These are phyloP conservation scores for Apomyelois bistriatella DNA, from an alignment of 2,888 invertebrate species.

Conservation along the genomic window DNA sequence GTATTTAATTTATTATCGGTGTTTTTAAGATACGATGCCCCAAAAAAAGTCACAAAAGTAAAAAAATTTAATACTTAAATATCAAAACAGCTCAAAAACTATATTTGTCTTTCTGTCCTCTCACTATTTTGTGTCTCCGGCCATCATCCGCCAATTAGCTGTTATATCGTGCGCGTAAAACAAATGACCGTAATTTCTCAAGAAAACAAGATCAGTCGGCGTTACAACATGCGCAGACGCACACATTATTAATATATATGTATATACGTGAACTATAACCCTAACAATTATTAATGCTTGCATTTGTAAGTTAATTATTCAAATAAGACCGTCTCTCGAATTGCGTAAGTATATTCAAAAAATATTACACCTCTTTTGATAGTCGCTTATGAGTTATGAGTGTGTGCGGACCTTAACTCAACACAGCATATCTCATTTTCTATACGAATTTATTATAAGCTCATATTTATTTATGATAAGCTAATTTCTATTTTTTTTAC, in stretches of 20 bases:
- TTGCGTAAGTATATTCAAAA: slow-evolving; percentile 5
- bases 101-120: background rate
- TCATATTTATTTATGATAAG: background rate
- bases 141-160: slow-evolving; percentile 13
- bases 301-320: slow-evolving; percentile 48
- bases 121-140: slow-evolving; percentile 22
- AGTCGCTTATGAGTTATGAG: slow-evolving; percentile 6
- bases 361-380: slow-evolving; percentile 10
- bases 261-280: slow-evolving; percentile 45
- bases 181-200: slow-evolving; percentile 53
- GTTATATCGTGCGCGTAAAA: slow-evolving; percentile 33
- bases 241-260: slow-evolving; percentile 4
- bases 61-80: no score
- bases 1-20: no score
- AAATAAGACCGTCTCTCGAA: slow-evolving; percentile 23
- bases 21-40: no score
- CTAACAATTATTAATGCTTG: slow-evolving; percentile 34
- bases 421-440: slow-evolving; percentile 11
- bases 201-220: slow-evolving; percentile 46
- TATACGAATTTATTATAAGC: slow-evolving; percentile 6
- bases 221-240: slow-evolving; percentile 28
- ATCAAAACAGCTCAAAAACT: background rate
- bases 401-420: slow-evolving; percentile 8
- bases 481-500: background rate
- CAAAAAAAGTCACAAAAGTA: no score